A percentile compares a stretch with the other conserved stretches of the same genome.
Evolutionary conservation across 1,140 invertebrate genomes (phyloP).

Genomic region (Halictus rubicundus): DNA sequence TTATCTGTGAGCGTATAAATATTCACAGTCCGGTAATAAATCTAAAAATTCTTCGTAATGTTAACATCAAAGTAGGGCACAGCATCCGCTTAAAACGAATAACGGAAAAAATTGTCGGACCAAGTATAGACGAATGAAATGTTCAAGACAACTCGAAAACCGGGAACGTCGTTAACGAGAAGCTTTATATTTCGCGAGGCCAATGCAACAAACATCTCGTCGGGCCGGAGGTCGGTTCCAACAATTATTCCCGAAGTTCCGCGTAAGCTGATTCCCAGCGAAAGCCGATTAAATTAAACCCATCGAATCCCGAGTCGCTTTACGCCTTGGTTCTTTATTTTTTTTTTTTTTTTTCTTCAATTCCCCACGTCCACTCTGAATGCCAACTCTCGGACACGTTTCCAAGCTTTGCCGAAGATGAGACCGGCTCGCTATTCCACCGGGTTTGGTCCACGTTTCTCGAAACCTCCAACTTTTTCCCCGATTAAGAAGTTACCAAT

Average conservation of each 20-base stretch:
- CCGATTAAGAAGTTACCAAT: no score
- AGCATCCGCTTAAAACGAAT: no score
- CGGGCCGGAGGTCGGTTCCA: background rate
- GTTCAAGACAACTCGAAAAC: background rate
- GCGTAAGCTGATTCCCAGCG: slow-evolving; percentile 47
- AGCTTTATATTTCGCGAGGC: background rate
- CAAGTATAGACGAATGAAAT: no score
- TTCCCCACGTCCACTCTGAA: no score
- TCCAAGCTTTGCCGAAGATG: slow-evolving; percentile 8
- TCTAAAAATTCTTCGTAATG: no score
- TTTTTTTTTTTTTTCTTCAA: background rate
- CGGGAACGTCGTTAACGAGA: background rate
- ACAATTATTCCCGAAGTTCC: slow-evolving; percentile 37
- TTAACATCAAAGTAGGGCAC: no score
- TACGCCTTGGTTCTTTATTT: background rate
- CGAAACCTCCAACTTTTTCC: no score
- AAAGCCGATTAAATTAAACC: slow-evolving; percentile 58
- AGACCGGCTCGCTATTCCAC: background rate
- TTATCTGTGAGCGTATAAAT: no score
- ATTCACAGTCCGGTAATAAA: no score
- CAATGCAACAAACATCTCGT: background rate
- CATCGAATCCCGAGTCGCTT: slow-evolving; percentile 31
- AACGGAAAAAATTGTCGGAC: no score
- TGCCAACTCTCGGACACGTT: background rate
- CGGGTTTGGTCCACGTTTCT: no score